Evolutionary conservation across 2,113 vertebrate genomes (phyloP), one percentile per base, ranked within the genome.

Genomic region (Grammomys surdaster): DNA sequence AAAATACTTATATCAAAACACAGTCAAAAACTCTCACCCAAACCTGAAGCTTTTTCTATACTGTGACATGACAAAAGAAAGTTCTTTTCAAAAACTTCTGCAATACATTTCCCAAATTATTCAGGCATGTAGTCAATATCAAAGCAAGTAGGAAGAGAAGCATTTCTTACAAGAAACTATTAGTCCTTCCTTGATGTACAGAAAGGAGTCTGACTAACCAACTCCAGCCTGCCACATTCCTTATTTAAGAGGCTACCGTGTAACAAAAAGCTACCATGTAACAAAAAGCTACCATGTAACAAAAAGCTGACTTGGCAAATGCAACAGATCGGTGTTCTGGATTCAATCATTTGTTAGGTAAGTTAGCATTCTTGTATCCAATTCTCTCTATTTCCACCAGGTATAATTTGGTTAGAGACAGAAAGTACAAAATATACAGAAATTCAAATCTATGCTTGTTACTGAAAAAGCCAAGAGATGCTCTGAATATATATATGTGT

Each of bases 341-440:
- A 51, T 93, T 95, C 72, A 93, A 75, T 96, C 65, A 96, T 73
- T 97, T 92, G 96, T 65, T 70, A 92, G 67, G 91, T 95, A 72
- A 92, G 33, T 78, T 96, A 90, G 63, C 67, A 70, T 40, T 86
- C 16, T 58, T 96, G 67, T 76, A 69, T 97, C 36, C 91, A 76
- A 90, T 88, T 92, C 67, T 90, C 54, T 48, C 56, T 70, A 70
- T 93, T 84, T 92, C 24, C 11, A 65, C 12, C 56, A 26, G 51
- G 67, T 56, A 65, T 94, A 72, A 28, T 87, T 89, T 91, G 46
- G 36, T 87, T 96, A 73, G 67, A 87, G 28, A 73, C 5, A 86
- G 65, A 96, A 94, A 82, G 48, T 88, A n/a, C 48, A 89, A 91
- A 94, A 95, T 40, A 84, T 60, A 46, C 56, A 75, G 96, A 91